Base-by-base conservation (phyloP, 1,140 invertebrate genomes). In the Drosophila ambigua region DNA sequence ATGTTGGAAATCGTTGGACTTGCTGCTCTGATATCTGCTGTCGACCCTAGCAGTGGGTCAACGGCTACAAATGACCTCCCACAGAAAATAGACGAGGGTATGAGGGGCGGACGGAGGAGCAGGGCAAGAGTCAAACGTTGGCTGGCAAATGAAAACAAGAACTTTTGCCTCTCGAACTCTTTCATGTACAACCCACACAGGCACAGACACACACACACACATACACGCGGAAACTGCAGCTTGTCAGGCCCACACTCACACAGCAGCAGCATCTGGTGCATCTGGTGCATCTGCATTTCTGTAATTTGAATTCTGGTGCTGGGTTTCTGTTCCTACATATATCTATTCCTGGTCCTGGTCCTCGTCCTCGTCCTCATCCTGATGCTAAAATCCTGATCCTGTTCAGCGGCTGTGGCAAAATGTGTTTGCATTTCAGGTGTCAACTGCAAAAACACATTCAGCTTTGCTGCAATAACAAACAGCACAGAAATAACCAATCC, bases 381-480 rank as follows among this genome's bases (percentile, higher is more conserved):
- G 64, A 69, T 69, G 57, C 67, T 53, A 31, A 39, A 39, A 26
- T 49, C 35, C 64, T 71, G 67, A 76, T 80, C 77, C 72, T 75
- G 77, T 79, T 76, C 79, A 66, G 79, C 72, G 58, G 66, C 77
- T 81, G 79, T 82, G 79, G 79, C 79, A 82, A 28, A 78, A 74
- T 82, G 79, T 82, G 79, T 82, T 82, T 82, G 79, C 79, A 78
- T 83, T 82, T 82, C 79, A 82, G 79, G 79, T 82, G 79, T 82
- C 79, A 82, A 82, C 79, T 78, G 79, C 79, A 82, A 82, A 82
- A 82, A 82, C 79, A 82, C 79, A 82, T 82, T 57, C 79, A 82
- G 79, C 79, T 82, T 82, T 82, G 79, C 75, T 82, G 69, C 79
- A 78, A 78, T 83, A 82, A 82, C 79, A 82, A 82, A 76, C 62